phyloP scores from a whole-genome alignment of 2,113 vertebrate genomes.

The Gopherus evgoodei region DNA sequence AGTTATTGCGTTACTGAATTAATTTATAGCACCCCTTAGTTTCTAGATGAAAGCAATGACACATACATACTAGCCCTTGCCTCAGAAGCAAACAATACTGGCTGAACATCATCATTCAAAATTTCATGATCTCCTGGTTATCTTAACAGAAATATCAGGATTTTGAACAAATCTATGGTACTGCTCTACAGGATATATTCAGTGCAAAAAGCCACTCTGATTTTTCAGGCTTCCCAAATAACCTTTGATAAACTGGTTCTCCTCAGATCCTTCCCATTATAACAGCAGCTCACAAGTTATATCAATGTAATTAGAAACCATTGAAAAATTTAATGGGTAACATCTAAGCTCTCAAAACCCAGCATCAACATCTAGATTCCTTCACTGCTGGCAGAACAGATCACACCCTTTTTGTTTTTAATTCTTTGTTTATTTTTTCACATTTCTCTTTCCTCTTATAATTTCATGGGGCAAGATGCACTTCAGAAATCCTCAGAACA shows the following conservation, averaged over 20 bases:
- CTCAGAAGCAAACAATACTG: not conserved
- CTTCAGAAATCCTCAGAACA: not conserved
- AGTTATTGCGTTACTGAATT: not conserved
- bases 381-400: not conserved
- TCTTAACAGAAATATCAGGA: not conserved
- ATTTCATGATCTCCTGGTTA: not conserved
- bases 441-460: not conserved
- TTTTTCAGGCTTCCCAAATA: not conserved
- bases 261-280: not conserved
- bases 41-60: not conserved
- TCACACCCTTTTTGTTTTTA: not conserved
- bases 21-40: not conserved
- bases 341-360: not conserved
- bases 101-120: not conserved
- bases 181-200: slow-evolving; percentile 16
- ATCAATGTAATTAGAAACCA: not conserved
- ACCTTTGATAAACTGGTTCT: not conserved
- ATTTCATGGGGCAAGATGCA: not conserved
- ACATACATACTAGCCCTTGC: not conserved
- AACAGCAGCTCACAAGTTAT: not conserved
- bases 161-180: slow-evolving; percentile 46
- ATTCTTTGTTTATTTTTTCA: not conserved
- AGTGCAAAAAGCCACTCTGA: not conserved
- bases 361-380: not conserved
- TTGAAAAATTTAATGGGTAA: not conserved